These are phyloP conservation scores for Hippolais icterina DNA, from an alignment of 2,113 vertebrate genomes.

Conservation along the genomic window DNA sequence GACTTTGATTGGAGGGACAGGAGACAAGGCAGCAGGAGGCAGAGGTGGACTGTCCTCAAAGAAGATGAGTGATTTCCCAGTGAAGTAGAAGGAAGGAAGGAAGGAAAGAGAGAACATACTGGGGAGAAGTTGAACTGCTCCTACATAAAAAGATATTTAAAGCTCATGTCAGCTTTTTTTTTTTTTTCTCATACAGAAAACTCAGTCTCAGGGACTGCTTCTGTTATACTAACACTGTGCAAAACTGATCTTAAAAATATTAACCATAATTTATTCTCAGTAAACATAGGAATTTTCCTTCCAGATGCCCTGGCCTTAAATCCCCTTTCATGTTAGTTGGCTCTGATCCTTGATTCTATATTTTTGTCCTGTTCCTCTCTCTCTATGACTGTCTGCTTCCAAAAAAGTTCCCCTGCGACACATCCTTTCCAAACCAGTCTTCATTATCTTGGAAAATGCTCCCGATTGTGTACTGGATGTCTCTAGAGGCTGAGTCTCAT, in stretches of 20 bases:
- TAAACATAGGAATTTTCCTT: background rate
- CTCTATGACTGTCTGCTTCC: background rate
- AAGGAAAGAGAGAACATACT: slow-evolving; percentile 4
- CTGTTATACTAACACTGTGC: background rate
- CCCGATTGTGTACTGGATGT: background rate
- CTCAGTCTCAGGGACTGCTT: background rate
- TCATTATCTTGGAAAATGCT: background rate
- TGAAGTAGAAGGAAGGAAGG: slow-evolving; percentile 1
- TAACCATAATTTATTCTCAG: background rate
- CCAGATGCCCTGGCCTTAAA: background rate
- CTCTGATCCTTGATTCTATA: background rate
- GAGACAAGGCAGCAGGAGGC: background rate
- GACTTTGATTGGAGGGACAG: background rate
- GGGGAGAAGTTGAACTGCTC: slow-evolving; percentile 55
- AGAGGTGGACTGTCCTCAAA: slow-evolving; percentile 42
- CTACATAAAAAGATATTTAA: slow-evolving; percentile 63
- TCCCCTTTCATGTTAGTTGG: background rate
- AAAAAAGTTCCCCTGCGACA: background rate
- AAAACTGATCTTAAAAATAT: background rate
- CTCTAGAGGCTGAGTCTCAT: background rate
- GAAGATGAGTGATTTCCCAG: slow-evolving; percentile 14
- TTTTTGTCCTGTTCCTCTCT: background rate
- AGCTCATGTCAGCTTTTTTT: slow-evolving; percentile 46
- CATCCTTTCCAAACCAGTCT: background rate
- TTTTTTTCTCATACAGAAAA: slow-evolving; percentile 32